Percentiles rank a stretch among this genome's conserved stretches.
Conservation (phyloP, 2,113 vertebrate species). For the Heterotis niloticus region DNA sequence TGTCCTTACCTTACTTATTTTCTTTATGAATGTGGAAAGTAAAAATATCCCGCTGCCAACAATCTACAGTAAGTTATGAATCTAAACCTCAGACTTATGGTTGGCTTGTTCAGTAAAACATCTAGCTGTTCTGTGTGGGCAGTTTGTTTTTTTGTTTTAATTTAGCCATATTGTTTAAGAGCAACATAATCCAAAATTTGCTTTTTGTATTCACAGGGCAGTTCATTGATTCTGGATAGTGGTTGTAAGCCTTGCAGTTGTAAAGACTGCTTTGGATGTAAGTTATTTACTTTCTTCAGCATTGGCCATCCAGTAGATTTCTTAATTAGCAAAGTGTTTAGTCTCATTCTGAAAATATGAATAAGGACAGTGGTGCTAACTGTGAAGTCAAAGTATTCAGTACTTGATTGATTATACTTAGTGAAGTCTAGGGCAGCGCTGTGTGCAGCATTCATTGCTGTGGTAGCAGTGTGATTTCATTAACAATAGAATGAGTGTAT, state of each 20-base stretch:
- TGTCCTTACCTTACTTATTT: not conserved
- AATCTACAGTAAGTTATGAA: not conserved
- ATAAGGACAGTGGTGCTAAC: not conserved
- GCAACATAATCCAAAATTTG: not conserved
- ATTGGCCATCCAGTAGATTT: not conserved
- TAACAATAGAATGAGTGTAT: not conserved
- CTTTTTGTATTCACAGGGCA: too few species aligned
- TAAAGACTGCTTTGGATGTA: not conserved
- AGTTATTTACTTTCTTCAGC: not conserved
- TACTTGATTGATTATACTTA: slow-evolving; percentile 4
- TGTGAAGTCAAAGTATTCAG: slow-evolving; percentile 4
- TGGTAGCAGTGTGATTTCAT: not conserved
- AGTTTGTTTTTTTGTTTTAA: not conserved
- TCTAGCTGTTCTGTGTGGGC: not conserved
- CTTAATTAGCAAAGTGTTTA: not conserved
- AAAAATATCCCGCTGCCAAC: not conserved
- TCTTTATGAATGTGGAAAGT: not conserved
- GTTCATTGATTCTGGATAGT: too few species aligned
- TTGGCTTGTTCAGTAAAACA: not conserved
- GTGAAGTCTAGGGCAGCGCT: not conserved
- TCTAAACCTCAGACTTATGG: not conserved
- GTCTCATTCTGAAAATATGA: not conserved
- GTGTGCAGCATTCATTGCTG: not conserved
- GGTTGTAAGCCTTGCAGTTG: too few species aligned
- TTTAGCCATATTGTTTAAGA: not conserved